These are phyloP conservation scores for Sciurus vulgaris DNA, from an alignment of 2,797 vertebrate genomes.

Conservation along the genomic window DNA sequence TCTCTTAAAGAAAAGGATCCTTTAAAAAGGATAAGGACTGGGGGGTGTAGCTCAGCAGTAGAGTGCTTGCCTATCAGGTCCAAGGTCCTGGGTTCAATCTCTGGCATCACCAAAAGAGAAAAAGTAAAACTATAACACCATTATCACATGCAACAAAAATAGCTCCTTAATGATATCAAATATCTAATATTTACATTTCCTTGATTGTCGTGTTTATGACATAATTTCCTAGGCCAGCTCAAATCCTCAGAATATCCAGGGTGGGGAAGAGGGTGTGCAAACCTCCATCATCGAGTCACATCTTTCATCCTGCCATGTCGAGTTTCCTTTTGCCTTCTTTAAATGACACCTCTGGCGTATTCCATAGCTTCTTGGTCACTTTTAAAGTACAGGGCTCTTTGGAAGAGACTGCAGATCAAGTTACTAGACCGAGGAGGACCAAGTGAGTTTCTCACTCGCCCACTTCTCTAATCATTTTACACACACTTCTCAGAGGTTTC, in stretches of 20 bases:
- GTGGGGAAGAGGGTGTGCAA: fast-evolving
- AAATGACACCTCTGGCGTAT: background rate
- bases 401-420: slow-evolving; percentile 4
- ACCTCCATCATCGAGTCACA: background rate
- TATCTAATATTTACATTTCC: background rate
- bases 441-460: background rate
- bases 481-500: background rate
- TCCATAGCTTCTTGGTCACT: background rate
- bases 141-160: background rate
- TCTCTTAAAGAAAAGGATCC: background rate
- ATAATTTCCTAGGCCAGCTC: background rate
- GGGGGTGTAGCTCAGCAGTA: background rate
- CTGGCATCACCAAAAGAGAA: background rate
- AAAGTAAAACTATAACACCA: background rate
- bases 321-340: background rate
- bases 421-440: background rate
- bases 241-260: background rate
- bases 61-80: background rate
- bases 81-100: background rate
- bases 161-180: background rate
- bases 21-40: background rate
- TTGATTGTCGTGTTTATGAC: background rate
- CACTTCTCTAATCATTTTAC: background rate
- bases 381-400: slow-evolving; percentile 1
- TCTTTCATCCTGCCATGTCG: background rate